Evolutionary conservation across 1,140 invertebrate species (phyloP), one percentile per base, ranked within the genome.

Genomic region (Drosophila littoralis): DNA sequence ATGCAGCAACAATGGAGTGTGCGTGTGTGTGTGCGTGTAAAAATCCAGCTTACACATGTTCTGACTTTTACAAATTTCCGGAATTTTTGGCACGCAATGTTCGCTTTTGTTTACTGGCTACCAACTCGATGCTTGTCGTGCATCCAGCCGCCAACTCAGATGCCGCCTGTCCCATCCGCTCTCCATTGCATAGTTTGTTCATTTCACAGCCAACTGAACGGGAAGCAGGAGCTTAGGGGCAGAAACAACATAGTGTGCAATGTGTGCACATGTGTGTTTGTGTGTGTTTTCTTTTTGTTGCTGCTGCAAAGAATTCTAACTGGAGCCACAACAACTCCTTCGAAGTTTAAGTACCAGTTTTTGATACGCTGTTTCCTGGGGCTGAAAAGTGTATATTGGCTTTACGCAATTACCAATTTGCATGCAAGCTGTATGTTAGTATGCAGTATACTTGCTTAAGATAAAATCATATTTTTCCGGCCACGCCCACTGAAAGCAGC

Each of bases 21-120:
- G 35, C 46, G 48, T 36, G 32, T 9, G 28, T 48, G 52, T 42
- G 65, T 65, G 64, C 38, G 63, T 78, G 68, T 79, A 79, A 81
- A 83, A 89, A 90, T 79, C 67, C 75, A 70, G 75, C 84, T 85
- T 90, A 90, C 84, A 88, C 84, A 88, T 89, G 84, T 86, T 89
- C 72, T 86, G 84, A 88, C 84, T 88, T 81, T 75, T 81, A 73
- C 84, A 89, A 89, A 89, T 89, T 78, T 89, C 80, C 80, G 84
- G 84, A 81, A 89, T 89, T 89, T 77, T 81, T 79, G 84, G 84
- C 84, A 89, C 80, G 84, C 84, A 84, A 69, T 84, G 81, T 79
- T 84, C 84, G 77, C 74, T 60, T 89, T 88, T 89, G 80, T 88
- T 86, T 86, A 82, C 83, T 77, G 68, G 67, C 68, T 52, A 65